Percentiles rank a stretch among this genome's conserved stretches.
Conservation (phyloP, 2,888 invertebrate genomes). For the Rhamphomyia laevipes region DNA sequence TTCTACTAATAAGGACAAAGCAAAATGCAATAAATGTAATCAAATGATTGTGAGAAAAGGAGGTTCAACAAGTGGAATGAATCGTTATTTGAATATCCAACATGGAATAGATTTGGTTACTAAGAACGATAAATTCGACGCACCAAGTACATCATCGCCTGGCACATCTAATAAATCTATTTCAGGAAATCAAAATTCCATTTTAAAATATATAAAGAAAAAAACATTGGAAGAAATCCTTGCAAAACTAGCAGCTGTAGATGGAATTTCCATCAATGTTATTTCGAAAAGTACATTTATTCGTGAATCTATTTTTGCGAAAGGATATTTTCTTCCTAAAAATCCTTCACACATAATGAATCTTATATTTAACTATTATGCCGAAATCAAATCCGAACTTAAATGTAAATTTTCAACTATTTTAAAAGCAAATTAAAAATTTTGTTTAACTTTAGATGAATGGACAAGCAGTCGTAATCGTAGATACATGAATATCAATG, state of each 20-base stretch:
- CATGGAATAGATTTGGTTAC: neutral
- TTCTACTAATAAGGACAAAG: slow-evolving; percentile 1
- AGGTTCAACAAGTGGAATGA: neutral
- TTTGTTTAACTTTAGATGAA: neutral
- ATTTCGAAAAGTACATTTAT: neutral
- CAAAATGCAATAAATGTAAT: neutral
- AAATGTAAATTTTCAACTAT: neutral
- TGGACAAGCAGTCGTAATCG: neutral
- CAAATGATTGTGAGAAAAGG: neutral
- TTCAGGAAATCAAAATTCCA: slow-evolving; percentile 3
- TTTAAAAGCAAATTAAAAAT: neutral
- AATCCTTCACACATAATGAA: neutral
- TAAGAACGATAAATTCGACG: slow-evolving; percentile 1
- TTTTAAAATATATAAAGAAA: slow-evolving; percentile 2
- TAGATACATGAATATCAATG: neutral
- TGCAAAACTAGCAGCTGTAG: neutral
- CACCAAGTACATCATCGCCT: neutral
- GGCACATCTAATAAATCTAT: neutral
- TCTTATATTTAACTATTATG: neutral
- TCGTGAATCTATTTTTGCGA: slow-evolving; percentile 1
- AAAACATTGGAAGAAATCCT: neutral
- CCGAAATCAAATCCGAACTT: neutral
- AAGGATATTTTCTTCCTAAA: slow-evolving; percentile 2
- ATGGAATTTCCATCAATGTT: neutral
- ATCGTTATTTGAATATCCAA: neutral